Conservation (phyloP, 2,888 invertebrate species). For the Spilosoma lubricipeda region DNA sequence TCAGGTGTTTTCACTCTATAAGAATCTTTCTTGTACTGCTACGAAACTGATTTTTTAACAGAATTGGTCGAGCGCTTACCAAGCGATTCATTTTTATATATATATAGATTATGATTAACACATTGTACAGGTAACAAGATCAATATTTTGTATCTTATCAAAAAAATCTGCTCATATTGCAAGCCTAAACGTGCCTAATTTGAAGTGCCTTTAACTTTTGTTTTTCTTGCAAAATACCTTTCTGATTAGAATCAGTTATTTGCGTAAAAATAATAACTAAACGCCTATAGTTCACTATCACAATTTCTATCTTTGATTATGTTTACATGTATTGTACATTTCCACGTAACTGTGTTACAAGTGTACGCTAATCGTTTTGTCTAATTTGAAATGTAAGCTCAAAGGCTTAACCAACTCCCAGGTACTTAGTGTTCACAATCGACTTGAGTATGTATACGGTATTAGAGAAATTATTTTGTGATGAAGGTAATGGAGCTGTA, state of each 20-base stretch:
- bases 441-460: constrained; percentile 15
- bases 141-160: background rate
- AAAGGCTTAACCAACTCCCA: constrained; percentile 32
- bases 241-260: background rate
- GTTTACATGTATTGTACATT: constrained; percentile 6
- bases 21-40: too few relatives aligned
- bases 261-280: background rate
- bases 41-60: too few relatives aligned
- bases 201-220: background rate
- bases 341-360: constrained; percentile 3
- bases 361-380: constrained; percentile 47
- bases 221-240: background rate
- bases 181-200: background rate
- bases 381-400: constrained; percentile 48
- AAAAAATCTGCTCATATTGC: too few relatives aligned
- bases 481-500: background rate
- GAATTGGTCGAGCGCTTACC: too few relatives aligned
- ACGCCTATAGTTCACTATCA: background rate
- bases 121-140: too few relatives aligned
- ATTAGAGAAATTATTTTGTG: constrained; percentile 8
- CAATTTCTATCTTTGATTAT: constrained; percentile 2
- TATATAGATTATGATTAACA: too few relatives aligned
- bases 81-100: too few relatives aligned
- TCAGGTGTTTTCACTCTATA: too few relatives aligned
- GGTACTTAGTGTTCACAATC: constrained; percentile 22